Evolutionary conservation across 2,888 invertebrate genomes (phyloP), one percentile per base, ranked within the genome.

Genomic region (Aporophyla nigra): DNA sequence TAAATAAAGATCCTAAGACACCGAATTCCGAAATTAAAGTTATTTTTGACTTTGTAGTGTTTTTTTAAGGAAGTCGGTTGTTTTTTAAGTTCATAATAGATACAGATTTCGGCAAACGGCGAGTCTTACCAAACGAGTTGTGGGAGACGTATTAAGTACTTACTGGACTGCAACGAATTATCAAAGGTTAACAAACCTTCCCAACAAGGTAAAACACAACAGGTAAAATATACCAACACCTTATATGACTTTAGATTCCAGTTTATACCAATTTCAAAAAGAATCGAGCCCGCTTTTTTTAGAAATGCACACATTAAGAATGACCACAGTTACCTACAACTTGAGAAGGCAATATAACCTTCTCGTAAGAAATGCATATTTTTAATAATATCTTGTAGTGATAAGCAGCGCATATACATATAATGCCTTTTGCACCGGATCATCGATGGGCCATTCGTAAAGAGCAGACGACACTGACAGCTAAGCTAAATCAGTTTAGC

Each of bases 101-200:
- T 21, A n/a, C 46, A 33, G 56, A 46, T 72, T 72, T 46, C 71
- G 19, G 71, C 46, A 71, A 72, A 72, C 5, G 19, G 12, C n/a
- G 5, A 56, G 33, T 71, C 46, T 24, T 16, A 24, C 27, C 5
- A 9, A 21, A 12, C 5, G n/a, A 72, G n/a, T 27, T 46, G n/a
- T n/a, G 19, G 10, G 24, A 58, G 10, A 24, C 49, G 10, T 40
- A 21, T 53, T 19, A 16, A 56, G 46, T 33, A 56, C n/a, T 58
- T 33, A 56, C n/a, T 58, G n/a, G 1, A 9, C 5, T 14, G 24
- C 21, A 24, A 58, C 16, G 40, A 24, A 58, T 71, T 33, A 73
- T 58, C 49, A 21, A 19, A 19, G 49, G n/a, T 40, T 40, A 33
- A 51, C 62, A 70, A 27, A 62, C 33, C 19, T 49, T 19, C 24